Percentiles rank a stretch among this genome's conserved stretches.
phyloP scores from a whole-genome alignment of 92 coral and sea anemone genomes.

The Galaxea fascicularis region DNA sequence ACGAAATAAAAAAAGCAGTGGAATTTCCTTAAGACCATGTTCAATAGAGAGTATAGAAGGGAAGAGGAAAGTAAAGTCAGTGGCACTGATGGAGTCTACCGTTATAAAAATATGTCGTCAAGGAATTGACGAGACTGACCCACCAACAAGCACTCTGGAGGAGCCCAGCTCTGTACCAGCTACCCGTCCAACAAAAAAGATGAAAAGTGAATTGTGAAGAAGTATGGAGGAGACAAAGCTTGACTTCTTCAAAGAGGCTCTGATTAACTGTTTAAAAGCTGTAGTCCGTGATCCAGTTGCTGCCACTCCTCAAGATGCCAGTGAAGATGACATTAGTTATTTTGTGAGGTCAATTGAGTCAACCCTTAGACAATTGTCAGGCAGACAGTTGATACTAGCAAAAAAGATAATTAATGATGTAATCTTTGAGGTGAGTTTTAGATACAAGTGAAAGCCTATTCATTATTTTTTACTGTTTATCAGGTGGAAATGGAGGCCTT shows the following conservation, averaged over 20 bases:
- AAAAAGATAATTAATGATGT: no score
- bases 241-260: not conserved
- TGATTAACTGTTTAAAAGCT: not conserved
- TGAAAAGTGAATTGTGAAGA: not conserved
- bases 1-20: not conserved
- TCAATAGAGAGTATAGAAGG: not conserved
- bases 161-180: not conserved
- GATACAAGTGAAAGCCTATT: no score
- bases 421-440: no score
- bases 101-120: not conserved
- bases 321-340: not conserved
- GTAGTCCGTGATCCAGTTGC: not conserved
- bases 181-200: not conserved
- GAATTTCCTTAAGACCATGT: not conserved
- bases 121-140: not conserved
- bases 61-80: not conserved
- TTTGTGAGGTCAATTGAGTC: not conserved
- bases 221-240: not conserved
- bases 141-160: not conserved
- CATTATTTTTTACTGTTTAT: no score
- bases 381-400: no score
- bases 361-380: not conserved
- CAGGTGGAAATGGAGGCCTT: no score
- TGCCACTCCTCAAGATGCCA: no score
- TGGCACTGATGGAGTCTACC: not conserved